phyloP scores from a whole-genome alignment of 2,888 invertebrate species.

The Stramonita haemastoma region DNA sequence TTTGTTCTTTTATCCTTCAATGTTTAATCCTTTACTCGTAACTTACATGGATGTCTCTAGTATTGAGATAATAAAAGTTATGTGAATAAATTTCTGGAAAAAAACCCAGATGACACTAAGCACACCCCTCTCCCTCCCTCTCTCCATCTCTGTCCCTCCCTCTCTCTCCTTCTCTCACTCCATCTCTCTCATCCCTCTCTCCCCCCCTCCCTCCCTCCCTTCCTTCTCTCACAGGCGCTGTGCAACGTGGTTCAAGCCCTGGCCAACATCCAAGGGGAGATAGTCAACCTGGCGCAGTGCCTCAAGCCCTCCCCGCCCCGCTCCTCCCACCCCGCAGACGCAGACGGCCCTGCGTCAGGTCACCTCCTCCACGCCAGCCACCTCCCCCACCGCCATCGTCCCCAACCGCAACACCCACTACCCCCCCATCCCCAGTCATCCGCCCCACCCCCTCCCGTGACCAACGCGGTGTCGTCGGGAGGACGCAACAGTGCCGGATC shows the following conservation, averaged over 20 bases:
- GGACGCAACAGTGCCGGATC: background rate
- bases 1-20: too few species aligned
- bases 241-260: constrained; percentile 76
- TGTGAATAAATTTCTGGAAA: too few species aligned
- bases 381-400: constrained; percentile 42
- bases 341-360: constrained; percentile 19
- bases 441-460: constrained; percentile 7
- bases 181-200: too few species aligned
- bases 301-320: constrained; percentile 60
- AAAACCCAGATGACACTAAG: too few species aligned
- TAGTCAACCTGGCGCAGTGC: constrained; percentile 70
- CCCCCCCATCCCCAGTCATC: background rate
- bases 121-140: too few species aligned
- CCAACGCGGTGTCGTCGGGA: constrained; percentile 36
- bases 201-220: background rate
- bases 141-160: too few species aligned
- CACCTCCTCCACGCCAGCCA: constrained; percentile 24
- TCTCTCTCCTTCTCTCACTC: too few species aligned
- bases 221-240: constrained; percentile 59
- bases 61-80: too few species aligned
- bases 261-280: constrained; percentile 76
- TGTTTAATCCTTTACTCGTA: too few species aligned
- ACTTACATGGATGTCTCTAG: too few species aligned
- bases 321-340: constrained; percentile 46
- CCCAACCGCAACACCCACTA: constrained; percentile 42